Conservation (phyloP, 92 coral and sea anemone genomes). For the Zoanthus solanderi region DNA sequence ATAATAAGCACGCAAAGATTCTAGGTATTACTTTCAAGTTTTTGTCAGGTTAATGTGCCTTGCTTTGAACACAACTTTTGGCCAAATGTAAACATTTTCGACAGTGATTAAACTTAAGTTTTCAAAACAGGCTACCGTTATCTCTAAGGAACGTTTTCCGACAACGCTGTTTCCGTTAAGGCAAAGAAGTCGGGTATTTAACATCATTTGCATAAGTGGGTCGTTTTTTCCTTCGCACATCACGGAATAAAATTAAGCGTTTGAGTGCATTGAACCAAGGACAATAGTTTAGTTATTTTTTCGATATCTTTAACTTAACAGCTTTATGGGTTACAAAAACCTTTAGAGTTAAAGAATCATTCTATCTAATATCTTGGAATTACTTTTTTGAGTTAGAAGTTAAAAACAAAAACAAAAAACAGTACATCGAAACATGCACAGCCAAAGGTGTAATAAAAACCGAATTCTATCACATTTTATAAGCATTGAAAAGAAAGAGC, state of each 20-base stretch:
- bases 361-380: background rate
- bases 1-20: background rate
- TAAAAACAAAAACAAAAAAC: background rate
- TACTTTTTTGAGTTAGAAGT: background rate
- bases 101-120: constrained; percentile 11
- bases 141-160: constrained; percentile 29
- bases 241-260: background rate
- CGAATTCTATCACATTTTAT: constrained; percentile 18
- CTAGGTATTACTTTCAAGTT: background rate
- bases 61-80: constrained; percentile 8
- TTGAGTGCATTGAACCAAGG: background rate
- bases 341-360: background rate
- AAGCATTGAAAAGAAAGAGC: background rate
- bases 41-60: background rate
- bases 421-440: background rate
- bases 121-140: constrained; percentile 42
- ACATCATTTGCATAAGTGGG: constrained; percentile 22
- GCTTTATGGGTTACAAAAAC: background rate
- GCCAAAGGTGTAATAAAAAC: background rate
- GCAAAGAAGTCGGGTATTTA: constrained; percentile 19
- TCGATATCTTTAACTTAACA: background rate
- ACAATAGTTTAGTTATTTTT: background rate
- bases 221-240: background rate
- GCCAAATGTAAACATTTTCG: constrained; percentile 27
- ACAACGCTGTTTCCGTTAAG: constrained; percentile 30